Evolutionary conservation across 64 coral and sea anemone genomes (phyloP), one percentile per base, ranked within the genome.

Genomic region (Montipora efflorescens): DNA sequence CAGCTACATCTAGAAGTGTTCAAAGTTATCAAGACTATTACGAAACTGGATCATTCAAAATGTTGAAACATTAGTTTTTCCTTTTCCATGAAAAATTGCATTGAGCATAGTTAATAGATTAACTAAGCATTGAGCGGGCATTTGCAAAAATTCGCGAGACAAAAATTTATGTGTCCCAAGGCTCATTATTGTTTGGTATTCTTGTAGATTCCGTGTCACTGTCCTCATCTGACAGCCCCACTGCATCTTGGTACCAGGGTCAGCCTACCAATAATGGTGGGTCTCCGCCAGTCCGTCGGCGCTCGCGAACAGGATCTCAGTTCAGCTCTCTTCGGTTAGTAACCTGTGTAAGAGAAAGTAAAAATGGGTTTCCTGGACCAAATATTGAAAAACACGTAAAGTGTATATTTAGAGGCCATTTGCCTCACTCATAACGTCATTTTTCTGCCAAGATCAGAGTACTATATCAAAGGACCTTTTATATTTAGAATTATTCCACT

Each of bases 181-280:
- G 51, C 10, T 23, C 22, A 13, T 82, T 61, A 58, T 82, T 82
- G 5, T 12, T 59, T 5, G 9, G 61, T 93, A 22, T 48, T 86
- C 13, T 92, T 84, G 22, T 83, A 97, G 96, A 97, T 84, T 95
- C 93, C 18, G 93, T 95, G 28, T 97, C 96, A 19, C 21, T 97
- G 85, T 97, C 93, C 64, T 97, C 96, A 4, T 88, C 96, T 87
- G 96, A 97, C 70, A 97, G 96, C 52, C 96, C 96, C 45, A 89
- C 90, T 48, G 71, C 90, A 19, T 92, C 94, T 67, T 92, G 90
- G 70, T 94, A 80, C 78, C 81, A 90, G 18, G 90, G 90, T 48
- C 89, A 84, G 11, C 46, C 91, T 0, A 71, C 92, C n/a, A 90
- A 89, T 43, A 93, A 93, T 88, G 92, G 92, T 0, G 83, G 92